A percentile compares a stretch with the other conserved stretches of the same genome.
These are phyloP conservation scores for Semibalanus balanoides DNA, from an alignment of 1,140 invertebrate genomes.

Conservation along the genomic window DNA sequence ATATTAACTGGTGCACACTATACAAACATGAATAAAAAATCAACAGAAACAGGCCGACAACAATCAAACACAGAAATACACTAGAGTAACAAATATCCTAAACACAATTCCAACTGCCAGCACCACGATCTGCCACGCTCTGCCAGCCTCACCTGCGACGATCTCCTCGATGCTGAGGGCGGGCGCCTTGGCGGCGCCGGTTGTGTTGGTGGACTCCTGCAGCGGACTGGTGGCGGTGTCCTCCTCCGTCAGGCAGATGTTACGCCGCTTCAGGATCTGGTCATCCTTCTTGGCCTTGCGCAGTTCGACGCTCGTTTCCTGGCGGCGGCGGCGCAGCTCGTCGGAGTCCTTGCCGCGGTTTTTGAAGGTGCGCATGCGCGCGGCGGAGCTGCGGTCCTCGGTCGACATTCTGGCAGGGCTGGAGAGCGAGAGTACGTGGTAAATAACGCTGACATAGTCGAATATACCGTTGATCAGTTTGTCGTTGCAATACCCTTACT, in stretches of 20 bases:
- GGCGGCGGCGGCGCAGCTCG: slow-evolving; percentile 74
- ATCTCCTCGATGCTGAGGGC: slow-evolving; percentile 29
- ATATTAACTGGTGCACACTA: too few species aligned
- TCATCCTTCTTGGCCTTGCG: slow-evolving; percentile 90
- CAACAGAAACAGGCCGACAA: too few species aligned
- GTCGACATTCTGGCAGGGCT: not conserved
- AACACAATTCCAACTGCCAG: too few species aligned
- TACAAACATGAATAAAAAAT: too few species aligned
- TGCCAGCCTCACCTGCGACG: slow-evolving; percentile 13
- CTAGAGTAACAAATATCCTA: too few species aligned
- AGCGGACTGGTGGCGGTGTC: slow-evolving; percentile 38
- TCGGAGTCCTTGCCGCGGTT: slow-evolving; percentile 26
- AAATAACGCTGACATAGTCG: not conserved
- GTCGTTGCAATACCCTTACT: not conserved
- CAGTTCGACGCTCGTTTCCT: slow-evolving; percentile 73
- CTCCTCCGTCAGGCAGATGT: slow-evolving; percentile 44
- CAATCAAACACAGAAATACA: too few species aligned
- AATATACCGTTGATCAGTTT: not conserved
- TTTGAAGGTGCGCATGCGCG: not conserved
- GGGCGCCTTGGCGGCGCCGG: slow-evolving; percentile 27
- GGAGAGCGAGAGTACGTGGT: not conserved
- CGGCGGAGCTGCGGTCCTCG: not conserved
- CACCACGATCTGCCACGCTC: too few species aligned
- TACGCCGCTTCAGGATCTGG: slow-evolving; percentile 83
- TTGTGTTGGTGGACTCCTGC: slow-evolving; percentile 28